Evolutionary conservation across 2,888 invertebrate genomes (phyloP).

Genomic region (Drosophila anomalata): DNA sequence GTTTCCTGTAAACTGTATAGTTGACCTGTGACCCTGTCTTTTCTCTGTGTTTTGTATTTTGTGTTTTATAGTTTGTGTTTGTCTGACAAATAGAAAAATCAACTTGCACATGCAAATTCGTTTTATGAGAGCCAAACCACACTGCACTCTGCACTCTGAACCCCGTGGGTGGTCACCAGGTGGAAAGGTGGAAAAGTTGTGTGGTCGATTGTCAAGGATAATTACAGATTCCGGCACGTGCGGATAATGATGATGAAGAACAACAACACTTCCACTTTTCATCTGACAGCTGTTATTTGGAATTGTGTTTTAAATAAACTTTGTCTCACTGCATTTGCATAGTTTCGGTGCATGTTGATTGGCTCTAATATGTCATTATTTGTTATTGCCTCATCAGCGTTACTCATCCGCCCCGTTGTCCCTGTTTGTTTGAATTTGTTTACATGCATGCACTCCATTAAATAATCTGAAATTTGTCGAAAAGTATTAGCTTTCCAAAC

Average conservation of each 20-base stretch:
- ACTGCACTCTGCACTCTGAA: neutral
- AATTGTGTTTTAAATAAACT: slow-evolving; percentile 9
- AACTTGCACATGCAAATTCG: slow-evolving; percentile 13
- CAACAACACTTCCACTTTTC: neutral
- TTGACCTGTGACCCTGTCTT: slow-evolving; percentile 1
- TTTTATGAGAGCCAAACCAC: slow-evolving; percentile 9
- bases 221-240: slow-evolving; percentile 17
- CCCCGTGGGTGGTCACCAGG: slow-evolving; percentile 13
- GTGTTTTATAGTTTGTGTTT: slow-evolving; percentile 11
- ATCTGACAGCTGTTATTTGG: neutral
- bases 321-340: slow-evolving; percentile 20
- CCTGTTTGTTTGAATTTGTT: neutral
- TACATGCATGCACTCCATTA: slow-evolving; percentile 19
- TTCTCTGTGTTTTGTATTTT: slow-evolving; percentile 9
- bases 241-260: slow-evolving; percentile 6
- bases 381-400: slow-evolving; percentile 16
- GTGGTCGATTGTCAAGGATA: slow-evolving; percentile 34
- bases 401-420: slow-evolving; percentile 10
- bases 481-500: neutral
- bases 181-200: neutral
- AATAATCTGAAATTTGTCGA: neutral
- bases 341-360: neutral
- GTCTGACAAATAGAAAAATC: slow-evolving; percentile 4
- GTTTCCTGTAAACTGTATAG: neutral
- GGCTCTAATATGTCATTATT: slow-evolving; percentile 11